Evolutionary conservation across 2,113 vertebrate species (phyloP).

Genomic region (human (Homo sapiens)): GRCh38 chr1:54353001-54353500

Average conservation of each 20-base stretch:
- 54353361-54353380: not conserved
- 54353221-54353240: not conserved
- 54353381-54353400: not conserved
- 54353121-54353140: not conserved
- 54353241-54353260: not conserved
- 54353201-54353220: not conserved
- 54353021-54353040: not conserved
- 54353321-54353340: not conserved
- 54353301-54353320: not conserved
- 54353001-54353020: not conserved
- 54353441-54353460: not conserved
- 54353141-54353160: not conserved
- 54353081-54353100: not conserved
- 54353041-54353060: not conserved
- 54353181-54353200: not conserved
- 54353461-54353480: not conserved
- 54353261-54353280: conserved; percentile 18
- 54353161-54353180: not conserved
- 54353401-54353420: not conserved
- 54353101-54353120: not conserved
- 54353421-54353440: not conserved
- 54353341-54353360: not conserved
- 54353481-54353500: not conserved
- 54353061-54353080: not conserved
- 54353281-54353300: not conserved